Evolutionary conservation across 2,113 vertebrate species (phyloP), one percentile per base, ranked within the genome.

Genomic region (Marcusenius ussheri): DNA sequence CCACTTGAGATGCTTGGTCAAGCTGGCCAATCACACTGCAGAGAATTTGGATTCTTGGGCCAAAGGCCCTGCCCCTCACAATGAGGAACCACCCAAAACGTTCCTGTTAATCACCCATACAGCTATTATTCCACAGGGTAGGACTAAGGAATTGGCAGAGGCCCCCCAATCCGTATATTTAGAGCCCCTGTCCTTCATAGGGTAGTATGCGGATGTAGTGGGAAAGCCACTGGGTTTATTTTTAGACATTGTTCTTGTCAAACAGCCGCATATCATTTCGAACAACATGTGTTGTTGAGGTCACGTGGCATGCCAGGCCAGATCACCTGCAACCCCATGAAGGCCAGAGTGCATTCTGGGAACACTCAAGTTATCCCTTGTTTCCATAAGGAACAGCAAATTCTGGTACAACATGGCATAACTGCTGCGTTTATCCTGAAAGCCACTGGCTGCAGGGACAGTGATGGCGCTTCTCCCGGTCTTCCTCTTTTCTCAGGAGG

Each of bases 151-250:
- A 90, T 45, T 77, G 83, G 83, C 83, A 85, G 92, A 91, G 66
- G 91, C 56, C 58, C 56, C 90, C 88, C 92, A 83, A 90, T 84
- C 35, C 83, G 91, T 93, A 93, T 94, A 94, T 95, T 95, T 95
- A 91, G 83, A 93, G 93, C 90, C 39, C 92, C 89, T 91, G 95
- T 93, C 94, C 95, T 95, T 96, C 93, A 95, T 94, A 70, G 47
- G 21, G 19, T 87, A 66, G 80, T 93, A 85, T 93, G 90, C 80
- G 74, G 91, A 88, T 77, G 89, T 90, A 42, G 88, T 19, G 31
- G 89, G 42, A 51, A 31, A 49, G 42, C 21, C 13, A 50, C 17
- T n/a, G 8, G 11, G 19, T 46, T 19, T 66, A 45, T n/a, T 17
- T 35, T 51, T 51, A 89, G 42, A 90, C 90, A 90, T 17, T 80